A percentile compares a stretch with the other conserved stretches of the same genome.
phyloP scores from a whole-genome alignment of 2,113 vertebrate genomes.

The Neolamprologus devosi region DNA sequence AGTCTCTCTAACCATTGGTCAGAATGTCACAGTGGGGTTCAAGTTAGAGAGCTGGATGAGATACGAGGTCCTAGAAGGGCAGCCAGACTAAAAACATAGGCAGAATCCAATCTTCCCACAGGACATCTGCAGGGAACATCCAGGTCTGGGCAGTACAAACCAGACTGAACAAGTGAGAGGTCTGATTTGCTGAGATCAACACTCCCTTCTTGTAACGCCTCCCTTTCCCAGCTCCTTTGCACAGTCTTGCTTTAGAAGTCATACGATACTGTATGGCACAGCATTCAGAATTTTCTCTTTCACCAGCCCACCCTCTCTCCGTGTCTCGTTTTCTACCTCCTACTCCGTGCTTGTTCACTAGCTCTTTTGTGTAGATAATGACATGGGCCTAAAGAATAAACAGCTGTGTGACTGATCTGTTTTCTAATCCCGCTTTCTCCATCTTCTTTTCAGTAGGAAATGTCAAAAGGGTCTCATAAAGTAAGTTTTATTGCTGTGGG shows the following conservation, averaged over 20 bases:
- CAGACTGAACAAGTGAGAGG: background rate
- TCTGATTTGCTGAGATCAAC: constrained; percentile 55
- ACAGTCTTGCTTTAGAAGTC: constrained; percentile 16
- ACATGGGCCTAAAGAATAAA: background rate
- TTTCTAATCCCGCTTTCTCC: background rate
- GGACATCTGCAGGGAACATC: constrained; percentile 35
- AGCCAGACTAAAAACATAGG: constrained; percentile 4
- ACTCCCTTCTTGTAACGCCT: constrained; percentile 30
- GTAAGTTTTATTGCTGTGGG: background rate
- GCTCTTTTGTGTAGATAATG: constrained; percentile 15
- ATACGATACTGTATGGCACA: constrained; percentile 23
- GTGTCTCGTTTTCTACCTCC: background rate
- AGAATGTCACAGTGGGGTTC: background rate
- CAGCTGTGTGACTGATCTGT: background rate
- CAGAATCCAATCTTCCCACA: constrained; percentile 26
- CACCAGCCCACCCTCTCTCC: background rate
- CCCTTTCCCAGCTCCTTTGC: background rate
- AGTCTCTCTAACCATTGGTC: background rate
- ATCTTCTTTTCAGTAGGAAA: background rate
- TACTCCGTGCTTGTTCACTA: constrained; percentile 11
- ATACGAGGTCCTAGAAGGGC: background rate
- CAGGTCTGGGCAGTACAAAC: background rate
- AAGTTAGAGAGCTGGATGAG: background rate
- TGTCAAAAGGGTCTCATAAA: background rate
- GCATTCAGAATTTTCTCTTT: constrained; percentile 8